Evolutionary conservation across 2,797 vertebrate genomes (phyloP).

Genomic region (Aulostomus chinensis): DNA sequence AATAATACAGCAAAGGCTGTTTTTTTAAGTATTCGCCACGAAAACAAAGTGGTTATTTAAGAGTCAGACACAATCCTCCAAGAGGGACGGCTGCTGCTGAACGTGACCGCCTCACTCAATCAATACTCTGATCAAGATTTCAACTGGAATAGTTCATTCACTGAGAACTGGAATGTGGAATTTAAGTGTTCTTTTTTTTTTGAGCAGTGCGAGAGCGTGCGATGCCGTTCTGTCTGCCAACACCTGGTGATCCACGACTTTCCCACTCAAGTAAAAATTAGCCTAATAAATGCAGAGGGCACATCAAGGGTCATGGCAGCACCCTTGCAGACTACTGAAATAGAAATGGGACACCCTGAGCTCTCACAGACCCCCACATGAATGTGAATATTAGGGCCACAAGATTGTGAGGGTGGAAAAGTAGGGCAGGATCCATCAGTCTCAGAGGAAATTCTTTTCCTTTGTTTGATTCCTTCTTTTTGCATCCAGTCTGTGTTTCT

Average conservation of each 20-base stretch:
- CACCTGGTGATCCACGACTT: constrained; percentile 1
- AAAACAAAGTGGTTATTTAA: no score
- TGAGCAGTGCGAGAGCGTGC: no score
- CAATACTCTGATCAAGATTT: no score
- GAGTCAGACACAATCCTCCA: no score
- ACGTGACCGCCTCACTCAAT: no score
- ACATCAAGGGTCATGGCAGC: constrained; percentile 1
- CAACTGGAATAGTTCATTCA: no score
- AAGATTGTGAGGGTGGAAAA: neutral
- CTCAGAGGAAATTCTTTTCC: constrained; percentile 1
- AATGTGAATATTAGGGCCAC: constrained; percentile 9
- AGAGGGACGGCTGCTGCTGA: no score
- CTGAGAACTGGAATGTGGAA: no score
- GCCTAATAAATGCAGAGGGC: constrained; percentile 12
- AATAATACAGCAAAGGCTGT: no score
- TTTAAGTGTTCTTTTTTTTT: no score
- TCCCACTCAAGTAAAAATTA: constrained; percentile 5
- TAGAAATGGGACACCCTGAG: constrained; percentile 12
- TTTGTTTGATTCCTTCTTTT: constrained; percentile 12
- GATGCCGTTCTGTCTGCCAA: neutral
- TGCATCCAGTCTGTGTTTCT: neutral
- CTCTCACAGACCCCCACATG: neutral
- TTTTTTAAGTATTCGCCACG: no score
- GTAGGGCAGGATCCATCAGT: neutral
- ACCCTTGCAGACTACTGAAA: constrained; percentile 9